Conservation (phyloP, 2,888 invertebrate species). For the Harpagoxenus sublaevis region DNA sequence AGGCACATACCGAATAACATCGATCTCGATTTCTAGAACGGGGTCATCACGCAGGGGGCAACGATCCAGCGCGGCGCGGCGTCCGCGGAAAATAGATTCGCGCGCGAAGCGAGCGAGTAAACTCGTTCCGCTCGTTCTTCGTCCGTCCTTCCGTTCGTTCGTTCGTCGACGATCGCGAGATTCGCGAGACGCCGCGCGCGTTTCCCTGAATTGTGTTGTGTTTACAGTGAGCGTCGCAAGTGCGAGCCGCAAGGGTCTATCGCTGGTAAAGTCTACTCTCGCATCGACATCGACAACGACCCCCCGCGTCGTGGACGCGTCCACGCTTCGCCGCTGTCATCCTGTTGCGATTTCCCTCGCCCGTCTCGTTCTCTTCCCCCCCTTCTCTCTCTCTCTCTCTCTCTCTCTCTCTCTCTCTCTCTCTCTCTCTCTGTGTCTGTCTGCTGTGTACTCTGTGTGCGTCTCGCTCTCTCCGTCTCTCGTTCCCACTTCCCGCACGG, state of each 20-base stretch:
- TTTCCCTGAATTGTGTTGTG: not conserved
- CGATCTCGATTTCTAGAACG: conserved; percentile 75
- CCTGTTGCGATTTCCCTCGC: not conserved
- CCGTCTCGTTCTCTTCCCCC: not conserved
- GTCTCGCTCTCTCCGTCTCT: not conserved
- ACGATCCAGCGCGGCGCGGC: conserved; percentile 50
- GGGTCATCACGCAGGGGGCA: conserved; percentile 71
- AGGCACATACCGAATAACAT: conserved; percentile 70
- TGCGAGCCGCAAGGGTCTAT: not conserved
- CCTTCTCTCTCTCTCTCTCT: not conserved
- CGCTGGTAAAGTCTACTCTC: conserved; percentile 39
- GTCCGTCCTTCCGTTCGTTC: not conserved
- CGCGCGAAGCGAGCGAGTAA: conserved; percentile 19
- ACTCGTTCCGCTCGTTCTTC: too few relatives aligned
- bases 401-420: not conserved
- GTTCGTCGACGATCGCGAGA: not conserved
- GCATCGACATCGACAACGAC: not conserved
- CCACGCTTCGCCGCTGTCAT: conserved; percentile 4
- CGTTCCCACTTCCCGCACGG: not conserved
- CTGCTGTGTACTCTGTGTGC: too few relatives aligned
- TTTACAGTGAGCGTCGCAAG: not conserved
- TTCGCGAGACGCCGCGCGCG: not conserved
- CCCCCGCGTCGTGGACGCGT: conserved; percentile 14
- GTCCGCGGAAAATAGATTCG: conserved; percentile 35
- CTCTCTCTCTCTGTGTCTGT: not conserved